Conservation (phyloP, 2,888 invertebrate genomes). For the Minunthozetes semirufus region DNA sequence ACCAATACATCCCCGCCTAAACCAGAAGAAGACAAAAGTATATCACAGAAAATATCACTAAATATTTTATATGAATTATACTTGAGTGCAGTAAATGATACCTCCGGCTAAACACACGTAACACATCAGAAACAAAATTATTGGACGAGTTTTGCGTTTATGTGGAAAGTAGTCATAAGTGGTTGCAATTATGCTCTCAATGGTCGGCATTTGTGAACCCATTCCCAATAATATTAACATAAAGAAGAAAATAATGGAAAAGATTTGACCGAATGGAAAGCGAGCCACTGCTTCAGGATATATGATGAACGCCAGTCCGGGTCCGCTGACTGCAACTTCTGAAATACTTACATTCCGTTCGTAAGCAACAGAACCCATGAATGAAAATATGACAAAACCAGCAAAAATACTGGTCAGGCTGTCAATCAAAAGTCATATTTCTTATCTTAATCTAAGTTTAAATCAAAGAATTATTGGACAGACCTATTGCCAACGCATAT, state of each 20-base stretch:
- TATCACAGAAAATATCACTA: constrained; percentile 1
- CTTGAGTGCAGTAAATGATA: constrained; percentile 58
- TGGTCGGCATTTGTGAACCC: constrained; percentile 53
- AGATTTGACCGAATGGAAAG: constrained; percentile 68
- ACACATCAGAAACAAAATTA: constrained; percentile 49
- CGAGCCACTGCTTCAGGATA: constrained; percentile 72
- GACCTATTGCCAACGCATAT: not conserved
- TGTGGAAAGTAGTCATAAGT: constrained; percentile 53
- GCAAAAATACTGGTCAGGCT: constrained; percentile 32
- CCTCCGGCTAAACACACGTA: constrained; percentile 61
- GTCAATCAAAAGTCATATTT: not conserved
- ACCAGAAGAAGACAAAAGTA: no score
- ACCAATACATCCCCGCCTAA: constrained; percentile 64
- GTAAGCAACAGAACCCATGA: constrained; percentile 57
- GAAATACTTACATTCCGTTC: constrained; percentile 58
- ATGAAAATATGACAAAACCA: constrained; percentile 4
- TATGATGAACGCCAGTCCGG: constrained; percentile 49
- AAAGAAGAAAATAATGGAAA: constrained; percentile 72
- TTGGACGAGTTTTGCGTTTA: constrained; percentile 34
- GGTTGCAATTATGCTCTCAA: constrained; percentile 54
- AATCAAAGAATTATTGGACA: no score
- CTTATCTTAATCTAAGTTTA: no score
- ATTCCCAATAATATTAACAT: constrained; percentile 68
- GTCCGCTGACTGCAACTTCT: constrained; percentile 60
- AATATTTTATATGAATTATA: not conserved